A percentile compares a stretch with the other conserved stretches of the same genome.
phyloP scores from a whole-genome alignment of 2,888 invertebrate species.

The Andricus quercusramuli region DNA sequence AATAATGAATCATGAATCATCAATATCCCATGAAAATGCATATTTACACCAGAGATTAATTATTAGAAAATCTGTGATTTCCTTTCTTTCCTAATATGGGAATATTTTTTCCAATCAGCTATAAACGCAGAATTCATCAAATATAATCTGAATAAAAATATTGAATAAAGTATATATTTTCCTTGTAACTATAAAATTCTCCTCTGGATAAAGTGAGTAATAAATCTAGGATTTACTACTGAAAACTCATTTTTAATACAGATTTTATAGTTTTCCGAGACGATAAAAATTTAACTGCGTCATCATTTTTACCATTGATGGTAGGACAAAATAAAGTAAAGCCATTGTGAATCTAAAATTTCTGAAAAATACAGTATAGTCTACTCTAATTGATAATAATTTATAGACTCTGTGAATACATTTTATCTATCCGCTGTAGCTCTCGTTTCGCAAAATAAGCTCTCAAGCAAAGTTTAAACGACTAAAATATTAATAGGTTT shows the following conservation, averaged over 20 bases:
- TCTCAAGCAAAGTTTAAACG: not conserved
- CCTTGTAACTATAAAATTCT: slow-evolving; percentile 3
- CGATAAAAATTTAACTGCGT: not conserved
- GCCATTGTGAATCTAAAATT: no score
- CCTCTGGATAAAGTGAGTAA: not conserved
- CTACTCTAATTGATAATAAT: not conserved
- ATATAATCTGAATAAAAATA: not conserved
- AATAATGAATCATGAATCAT: no score
- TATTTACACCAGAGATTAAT: not conserved
- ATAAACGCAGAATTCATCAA: not conserved
- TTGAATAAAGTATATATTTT: no score
- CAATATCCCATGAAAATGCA: not conserved
- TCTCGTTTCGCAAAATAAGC: not conserved
- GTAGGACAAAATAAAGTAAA: not conserved
- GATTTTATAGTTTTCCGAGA: not conserved
- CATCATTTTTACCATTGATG: not conserved
- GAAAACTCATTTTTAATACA: not conserved
- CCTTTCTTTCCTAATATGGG: not conserved
- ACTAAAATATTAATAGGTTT: slow-evolving; percentile 42
- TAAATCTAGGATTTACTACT: slow-evolving; percentile 1
- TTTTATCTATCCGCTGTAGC: not conserved
- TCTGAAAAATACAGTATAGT: not conserved
- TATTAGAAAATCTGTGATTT: not conserved
- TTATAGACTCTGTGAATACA: no score
- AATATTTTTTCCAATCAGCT: no score